Percentiles rank a stretch among this genome's conserved stretches.
Conservation (phyloP, 2,888 invertebrate genomes). For the Augiades crinisus region DNA sequence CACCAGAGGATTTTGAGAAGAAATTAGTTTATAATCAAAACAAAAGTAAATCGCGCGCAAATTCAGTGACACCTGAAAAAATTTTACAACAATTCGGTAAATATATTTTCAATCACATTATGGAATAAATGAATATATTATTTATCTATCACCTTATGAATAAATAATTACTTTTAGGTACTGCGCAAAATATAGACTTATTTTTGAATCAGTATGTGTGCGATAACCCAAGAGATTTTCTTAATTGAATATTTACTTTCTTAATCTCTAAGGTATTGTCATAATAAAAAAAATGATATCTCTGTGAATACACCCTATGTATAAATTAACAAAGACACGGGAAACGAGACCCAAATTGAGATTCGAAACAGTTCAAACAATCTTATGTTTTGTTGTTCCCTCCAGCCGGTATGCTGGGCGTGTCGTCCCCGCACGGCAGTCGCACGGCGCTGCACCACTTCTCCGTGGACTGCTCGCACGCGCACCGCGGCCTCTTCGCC, state of each 20-base stretch:
- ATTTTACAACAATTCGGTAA: constrained; percentile 76
- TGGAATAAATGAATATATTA: too few relatives aligned
- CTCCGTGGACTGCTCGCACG: constrained; percentile 92
- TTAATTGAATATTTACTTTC: too few relatives aligned
- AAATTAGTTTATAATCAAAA: constrained; percentile 58
- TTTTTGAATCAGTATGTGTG: too few relatives aligned
- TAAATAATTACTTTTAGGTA: too few relatives aligned
- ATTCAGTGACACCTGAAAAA: constrained; percentile 75
- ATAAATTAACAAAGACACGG: too few relatives aligned
- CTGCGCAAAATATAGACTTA: too few relatives aligned
- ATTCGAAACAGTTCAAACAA: too few relatives aligned
- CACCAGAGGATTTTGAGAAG: constrained; percentile 71
- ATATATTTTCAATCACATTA: neutral
- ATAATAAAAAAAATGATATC: too few relatives aligned
- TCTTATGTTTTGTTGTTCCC: constrained; percentile 38
- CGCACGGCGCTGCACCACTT: constrained; percentile 82
- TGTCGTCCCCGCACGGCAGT: constrained; percentile 67
- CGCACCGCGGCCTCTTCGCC: constrained; percentile 88
- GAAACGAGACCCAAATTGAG: too few relatives aligned
- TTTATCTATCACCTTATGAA: neutral
- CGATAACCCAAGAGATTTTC: too few relatives aligned
- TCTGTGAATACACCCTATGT: too few relatives aligned
- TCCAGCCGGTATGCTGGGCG: constrained; percentile 80
- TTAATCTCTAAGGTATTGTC: too few relatives aligned
- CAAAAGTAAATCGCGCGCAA: constrained; percentile 69